These are phyloP conservation scores for Platalea minor DNA, from an alignment of 2,797 vertebrate genomes.

Conservation along the genomic window DNA sequence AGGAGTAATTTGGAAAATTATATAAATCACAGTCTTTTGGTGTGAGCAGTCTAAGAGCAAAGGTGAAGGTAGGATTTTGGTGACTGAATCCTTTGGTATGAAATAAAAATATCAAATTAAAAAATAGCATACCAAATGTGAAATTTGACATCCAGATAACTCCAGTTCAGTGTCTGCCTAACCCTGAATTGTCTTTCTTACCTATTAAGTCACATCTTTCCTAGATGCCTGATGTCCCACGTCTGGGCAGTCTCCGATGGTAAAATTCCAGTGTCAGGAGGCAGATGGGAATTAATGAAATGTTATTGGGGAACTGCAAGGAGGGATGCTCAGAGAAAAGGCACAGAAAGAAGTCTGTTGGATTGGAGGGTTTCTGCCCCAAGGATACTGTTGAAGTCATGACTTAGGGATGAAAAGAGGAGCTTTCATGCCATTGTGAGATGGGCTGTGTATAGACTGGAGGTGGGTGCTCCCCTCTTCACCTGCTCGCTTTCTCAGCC, in stretches of 20 bases:
- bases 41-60: background rate
- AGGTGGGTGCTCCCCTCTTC: background rate
- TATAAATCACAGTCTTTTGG: background rate
- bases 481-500: background rate
- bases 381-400: background rate
- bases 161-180: background rate
- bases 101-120: background rate
- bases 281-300: background rate
- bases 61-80: background rate
- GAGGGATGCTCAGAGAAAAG: background rate
- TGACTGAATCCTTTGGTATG: background rate
- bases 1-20: background rate
- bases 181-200: background rate
- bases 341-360: background rate
- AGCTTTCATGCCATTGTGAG: background rate
- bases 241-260: background rate
- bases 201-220: background rate
- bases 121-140: background rate
- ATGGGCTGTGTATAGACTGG: background rate
- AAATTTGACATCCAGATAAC: background rate
- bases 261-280: background rate
- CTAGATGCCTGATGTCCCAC: background rate
- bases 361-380: background rate
- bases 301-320: background rate
- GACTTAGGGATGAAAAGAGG: background rate